These are phyloP conservation scores for Temnothorax curvispinosus DNA, from an alignment of 1,140 invertebrate genomes.

Conservation along the genomic window DNA sequence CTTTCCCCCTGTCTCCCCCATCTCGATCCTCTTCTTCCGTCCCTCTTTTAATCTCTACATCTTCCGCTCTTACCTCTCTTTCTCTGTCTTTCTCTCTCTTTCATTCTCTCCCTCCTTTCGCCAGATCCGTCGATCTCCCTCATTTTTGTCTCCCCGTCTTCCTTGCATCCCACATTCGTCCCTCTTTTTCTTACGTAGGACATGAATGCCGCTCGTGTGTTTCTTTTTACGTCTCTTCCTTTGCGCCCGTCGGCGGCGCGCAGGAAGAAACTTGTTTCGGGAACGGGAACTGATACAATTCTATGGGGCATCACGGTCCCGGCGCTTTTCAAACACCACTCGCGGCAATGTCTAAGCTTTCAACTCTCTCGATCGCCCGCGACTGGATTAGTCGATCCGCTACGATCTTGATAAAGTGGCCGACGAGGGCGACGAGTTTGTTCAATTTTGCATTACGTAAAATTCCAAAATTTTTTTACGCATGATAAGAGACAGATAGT, in stretches of 20 bases:
- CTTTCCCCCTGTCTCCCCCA: not conserved
- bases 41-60: constrained; percentile 50
- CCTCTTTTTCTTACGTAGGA: not conserved
- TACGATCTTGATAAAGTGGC: constrained; percentile 22
- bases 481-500: not conserved
- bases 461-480: not conserved
- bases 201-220: constrained; percentile 34
- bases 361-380: constrained; percentile 29
- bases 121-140: constrained; percentile 1
- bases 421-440: not conserved
- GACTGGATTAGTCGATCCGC: constrained; percentile 14
- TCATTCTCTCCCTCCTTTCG: not conserved
- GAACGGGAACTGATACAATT: constrained; percentile 60
- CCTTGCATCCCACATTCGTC: not conserved
- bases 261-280: constrained; percentile 59
- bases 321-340: constrained; percentile 54
- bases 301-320: constrained; percentile 33
- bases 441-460: constrained; percentile 18
- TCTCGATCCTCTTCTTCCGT: constrained; percentile 17
- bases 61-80: not conserved
- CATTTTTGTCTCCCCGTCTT: not conserved
- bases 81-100: not conserved
- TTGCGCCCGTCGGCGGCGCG: constrained; percentile 48
- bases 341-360: constrained; percentile 46
- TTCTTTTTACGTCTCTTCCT: constrained; percentile 46